Conservation (phyloP, 2,888 invertebrate species). For the Cheilosia urbana region DNA sequence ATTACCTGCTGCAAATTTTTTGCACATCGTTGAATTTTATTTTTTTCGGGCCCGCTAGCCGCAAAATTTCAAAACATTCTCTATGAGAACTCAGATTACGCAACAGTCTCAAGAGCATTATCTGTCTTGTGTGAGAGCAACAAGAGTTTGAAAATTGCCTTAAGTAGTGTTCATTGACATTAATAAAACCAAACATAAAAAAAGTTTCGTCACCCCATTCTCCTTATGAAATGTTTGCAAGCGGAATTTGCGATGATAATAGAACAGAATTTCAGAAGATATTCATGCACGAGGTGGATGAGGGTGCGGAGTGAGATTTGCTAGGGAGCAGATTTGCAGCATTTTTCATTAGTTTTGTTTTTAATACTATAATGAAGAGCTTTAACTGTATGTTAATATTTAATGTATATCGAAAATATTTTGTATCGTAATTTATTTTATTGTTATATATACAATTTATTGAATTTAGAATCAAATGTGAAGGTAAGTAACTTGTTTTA, state of each 20-base stretch:
- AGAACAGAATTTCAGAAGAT: constrained; percentile 24
- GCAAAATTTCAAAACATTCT: constrained; percentile 32
- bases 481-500: too few relatives aligned
- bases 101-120: constrained; percentile 15
- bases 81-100: constrained; percentile 19
- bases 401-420: too few relatives aligned
- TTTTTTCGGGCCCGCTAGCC: background rate
- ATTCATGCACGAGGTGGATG: constrained; percentile 6
- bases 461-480: too few relatives aligned
- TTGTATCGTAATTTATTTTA: too few relatives aligned
- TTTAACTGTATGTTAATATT: too few relatives aligned
- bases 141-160: constrained; percentile 36
- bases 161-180: constrained; percentile 63
- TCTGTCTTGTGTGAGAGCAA: background rate
- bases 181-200: constrained; percentile 38
- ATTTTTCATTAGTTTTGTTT: background rate
- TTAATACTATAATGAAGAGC: too few relatives aligned
- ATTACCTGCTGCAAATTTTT: background rate
- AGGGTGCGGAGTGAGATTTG: background rate
- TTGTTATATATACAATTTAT: too few relatives aligned
- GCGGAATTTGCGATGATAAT: constrained; percentile 35
- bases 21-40: background rate
- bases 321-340: background rate
- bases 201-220: constrained; percentile 15
- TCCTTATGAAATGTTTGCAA: background rate